Conservation (phyloP, 2,113 vertebrate genomes). For the Petroica traversi region DNA sequence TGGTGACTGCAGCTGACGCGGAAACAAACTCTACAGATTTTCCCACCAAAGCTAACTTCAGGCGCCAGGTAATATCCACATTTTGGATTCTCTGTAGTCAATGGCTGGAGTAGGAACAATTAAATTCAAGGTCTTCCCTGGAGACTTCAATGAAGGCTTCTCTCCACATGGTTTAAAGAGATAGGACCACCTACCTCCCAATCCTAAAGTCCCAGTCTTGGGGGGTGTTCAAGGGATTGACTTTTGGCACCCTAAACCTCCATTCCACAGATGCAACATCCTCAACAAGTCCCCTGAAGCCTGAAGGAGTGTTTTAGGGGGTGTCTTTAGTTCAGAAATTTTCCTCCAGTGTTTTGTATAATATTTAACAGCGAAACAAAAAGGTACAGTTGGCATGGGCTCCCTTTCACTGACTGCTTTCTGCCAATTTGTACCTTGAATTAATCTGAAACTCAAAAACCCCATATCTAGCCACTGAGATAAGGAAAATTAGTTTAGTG, state of each 20-base stretch:
- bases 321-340: not conserved
- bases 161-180: not conserved
- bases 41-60: not conserved
- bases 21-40: not conserved
- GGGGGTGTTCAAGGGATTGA: not conserved
- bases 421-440: not conserved
- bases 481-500: not conserved
- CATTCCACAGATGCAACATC: not conserved
- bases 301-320: not conserved
- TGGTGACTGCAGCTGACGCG: not conserved
- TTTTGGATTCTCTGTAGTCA: not conserved
- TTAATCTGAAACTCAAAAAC: not conserved
- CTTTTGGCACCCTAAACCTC: not conserved
- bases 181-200: fast-evolving
- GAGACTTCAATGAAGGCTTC: not conserved
- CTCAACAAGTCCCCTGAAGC: not conserved
- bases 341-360: not conserved
- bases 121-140: not conserved
- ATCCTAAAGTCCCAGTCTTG: not conserved
- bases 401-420: not conserved
- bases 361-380: not conserved
- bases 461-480: not conserved
- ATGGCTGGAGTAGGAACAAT: not conserved
- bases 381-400: not conserved
- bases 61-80: not conserved